phyloP scores from a whole-genome alignment of 2,797 vertebrate species.

The Eleutherodactylus coqui region DNA sequence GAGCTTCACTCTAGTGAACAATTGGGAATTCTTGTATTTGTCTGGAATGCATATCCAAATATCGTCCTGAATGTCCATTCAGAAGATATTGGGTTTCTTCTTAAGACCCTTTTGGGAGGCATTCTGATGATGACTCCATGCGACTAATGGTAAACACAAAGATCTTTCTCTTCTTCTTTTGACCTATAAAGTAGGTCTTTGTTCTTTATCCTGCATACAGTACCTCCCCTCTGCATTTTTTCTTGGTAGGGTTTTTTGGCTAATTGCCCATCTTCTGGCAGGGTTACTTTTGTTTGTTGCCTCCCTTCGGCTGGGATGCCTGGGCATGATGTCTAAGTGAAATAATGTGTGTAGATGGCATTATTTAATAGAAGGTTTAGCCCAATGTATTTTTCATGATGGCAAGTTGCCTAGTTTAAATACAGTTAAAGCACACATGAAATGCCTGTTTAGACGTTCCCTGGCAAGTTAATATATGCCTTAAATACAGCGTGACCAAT shows the following conservation, averaged over 20 bases:
- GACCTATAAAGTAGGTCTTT: not conserved
- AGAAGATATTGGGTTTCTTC: not conserved
- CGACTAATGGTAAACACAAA: not conserved
- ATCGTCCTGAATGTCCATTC: not conserved
- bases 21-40: not conserved
- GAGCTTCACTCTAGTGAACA: not conserved
- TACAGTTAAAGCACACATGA: constrained; percentile 20
- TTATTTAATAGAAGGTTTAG: not conserved
- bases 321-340: not conserved
- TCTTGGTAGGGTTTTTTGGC: not conserved
- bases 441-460: constrained; percentile 25
- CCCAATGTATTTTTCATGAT: constrained; percentile 14
- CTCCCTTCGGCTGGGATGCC: not conserved
- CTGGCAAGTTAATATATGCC: constrained; percentile 21
- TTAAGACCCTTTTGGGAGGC: not conserved
- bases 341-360: not conserved
- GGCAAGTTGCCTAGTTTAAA: constrained; percentile 20
- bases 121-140: not conserved
- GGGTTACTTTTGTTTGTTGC: not conserved
- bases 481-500: constrained; percentile 34
- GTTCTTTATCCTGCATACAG: not conserved
- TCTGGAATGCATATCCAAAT: not conserved
- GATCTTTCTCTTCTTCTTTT: not conserved
- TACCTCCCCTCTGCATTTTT: not conserved
- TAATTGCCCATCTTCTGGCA: not conserved